A percentile compares a stretch with the other conserved stretches of the same genome.
Conservation (phyloP, 2,113 vertebrate species). For the Penelope pileata region DNA sequence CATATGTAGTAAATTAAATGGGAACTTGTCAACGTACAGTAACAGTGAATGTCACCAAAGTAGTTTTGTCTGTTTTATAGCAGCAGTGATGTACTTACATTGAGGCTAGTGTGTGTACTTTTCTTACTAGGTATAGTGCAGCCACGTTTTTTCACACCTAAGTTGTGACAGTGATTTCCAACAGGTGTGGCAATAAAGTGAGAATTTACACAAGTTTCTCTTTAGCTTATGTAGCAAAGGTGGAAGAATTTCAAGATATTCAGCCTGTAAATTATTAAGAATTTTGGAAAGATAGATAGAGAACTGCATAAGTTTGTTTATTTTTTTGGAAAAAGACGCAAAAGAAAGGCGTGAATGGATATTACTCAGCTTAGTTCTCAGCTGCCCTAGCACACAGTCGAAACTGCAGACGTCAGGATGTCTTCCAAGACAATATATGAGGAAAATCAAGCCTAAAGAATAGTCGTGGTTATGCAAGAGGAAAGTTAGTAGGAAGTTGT, state of each 20-base stretch:
- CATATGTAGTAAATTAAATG: conserved; percentile 74
- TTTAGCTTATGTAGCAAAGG: neutral
- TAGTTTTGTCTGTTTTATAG: conserved; percentile 53
- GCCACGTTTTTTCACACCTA: conserved; percentile 43
- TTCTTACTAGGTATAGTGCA: neutral
- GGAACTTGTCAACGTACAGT: conserved; percentile 70
- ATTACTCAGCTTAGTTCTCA: neutral
- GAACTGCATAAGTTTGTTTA: neutral
- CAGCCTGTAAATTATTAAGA: neutral
- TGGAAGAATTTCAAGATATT: neutral
- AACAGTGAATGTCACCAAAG: conserved; percentile 59
- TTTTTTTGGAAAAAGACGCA: neutral
- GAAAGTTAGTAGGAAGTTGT: neutral
- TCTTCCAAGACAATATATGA: neutral
- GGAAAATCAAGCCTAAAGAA: neutral
- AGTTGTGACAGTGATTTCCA: conserved; percentile 43
- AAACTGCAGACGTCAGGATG: neutral
- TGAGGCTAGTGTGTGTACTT: neutral
- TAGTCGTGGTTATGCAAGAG: neutral
- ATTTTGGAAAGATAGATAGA: neutral
- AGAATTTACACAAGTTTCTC: neutral
- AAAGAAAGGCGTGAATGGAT: neutral
- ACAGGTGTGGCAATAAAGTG: conserved; percentile 56
- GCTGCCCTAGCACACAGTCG: neutral
- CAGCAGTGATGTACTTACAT: conserved; percentile 14